These are phyloP conservation scores for Spialia ferax DNA, from an alignment of 2,888 invertebrate species.

Conservation along the genomic window DNA sequence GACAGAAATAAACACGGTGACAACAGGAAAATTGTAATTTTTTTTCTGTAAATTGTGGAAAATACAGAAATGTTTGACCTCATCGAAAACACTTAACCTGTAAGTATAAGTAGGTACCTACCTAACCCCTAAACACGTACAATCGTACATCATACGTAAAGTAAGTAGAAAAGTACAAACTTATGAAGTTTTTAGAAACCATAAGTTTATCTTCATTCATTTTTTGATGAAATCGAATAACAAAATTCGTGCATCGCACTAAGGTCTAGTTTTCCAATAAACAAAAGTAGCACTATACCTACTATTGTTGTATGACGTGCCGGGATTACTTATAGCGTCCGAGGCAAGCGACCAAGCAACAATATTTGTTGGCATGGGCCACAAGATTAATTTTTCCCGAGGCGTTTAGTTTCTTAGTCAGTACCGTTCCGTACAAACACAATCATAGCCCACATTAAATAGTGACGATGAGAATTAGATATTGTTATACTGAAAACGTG, in stretches of 20 bases:
- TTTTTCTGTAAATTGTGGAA: too few relatives aligned
- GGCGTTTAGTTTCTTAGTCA: constrained; percentile 66
- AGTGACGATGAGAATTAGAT: background rate
- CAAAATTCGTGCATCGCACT: background rate
- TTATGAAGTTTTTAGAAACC: too few relatives aligned
- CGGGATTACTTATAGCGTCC: constrained; percentile 79
- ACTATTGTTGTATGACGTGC: constrained; percentile 79
- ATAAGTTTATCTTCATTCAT: too few relatives aligned
- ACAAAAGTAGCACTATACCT: constrained; percentile 72
- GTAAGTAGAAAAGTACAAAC: too few relatives aligned
- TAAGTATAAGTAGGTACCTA: too few relatives aligned
- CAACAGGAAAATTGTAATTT: too few relatives aligned
- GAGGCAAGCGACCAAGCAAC: constrained; percentile 74
- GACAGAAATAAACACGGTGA: background rate
- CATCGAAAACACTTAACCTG: too few relatives aligned
- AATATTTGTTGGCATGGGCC: constrained; percentile 78
- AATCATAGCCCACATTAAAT: constrained; percentile 7
- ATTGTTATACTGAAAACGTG: background rate
- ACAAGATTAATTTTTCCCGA: constrained; percentile 80
- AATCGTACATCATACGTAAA: too few relatives aligned
- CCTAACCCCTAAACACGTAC: too few relatives aligned
- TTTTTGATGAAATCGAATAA: too few relatives aligned
- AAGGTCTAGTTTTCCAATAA: constrained; percentile 56
- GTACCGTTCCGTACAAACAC: constrained; percentile 43
- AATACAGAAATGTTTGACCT: too few relatives aligned